Evolutionary conservation across 2,888 invertebrate species (phyloP).

Genomic region (Rhagonycha fulva): DNA sequence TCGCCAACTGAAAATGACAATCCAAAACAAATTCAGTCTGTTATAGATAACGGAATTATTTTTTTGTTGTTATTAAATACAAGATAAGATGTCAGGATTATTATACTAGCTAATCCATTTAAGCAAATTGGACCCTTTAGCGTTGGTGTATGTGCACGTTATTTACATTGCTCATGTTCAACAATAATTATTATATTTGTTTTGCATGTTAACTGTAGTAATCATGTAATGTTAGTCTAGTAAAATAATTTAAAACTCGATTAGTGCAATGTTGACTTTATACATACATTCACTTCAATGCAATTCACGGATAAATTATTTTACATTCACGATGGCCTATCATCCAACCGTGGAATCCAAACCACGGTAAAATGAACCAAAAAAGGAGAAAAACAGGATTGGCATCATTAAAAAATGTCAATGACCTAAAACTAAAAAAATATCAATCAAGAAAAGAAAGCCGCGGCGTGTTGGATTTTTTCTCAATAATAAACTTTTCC

Average conservation of each 20-base stretch:
- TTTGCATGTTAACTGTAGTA: neutral
- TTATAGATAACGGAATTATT: neutral
- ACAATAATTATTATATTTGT: neutral
- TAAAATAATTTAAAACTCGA: neutral
- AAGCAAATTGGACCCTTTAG: neutral
- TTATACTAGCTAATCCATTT: neutral
- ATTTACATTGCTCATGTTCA: neutral
- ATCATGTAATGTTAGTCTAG: neutral
- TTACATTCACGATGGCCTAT: too few relatives aligned
- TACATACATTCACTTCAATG: neutral
- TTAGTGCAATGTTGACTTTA: neutral
- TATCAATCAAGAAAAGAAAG: neutral
- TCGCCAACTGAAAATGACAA: neutral
- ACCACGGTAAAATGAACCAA: neutral
- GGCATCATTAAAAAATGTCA: neutral
- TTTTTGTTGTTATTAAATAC: neutral
- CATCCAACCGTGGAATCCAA: too few relatives aligned
- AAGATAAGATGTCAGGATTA: neutral
- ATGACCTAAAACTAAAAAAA: neutral
- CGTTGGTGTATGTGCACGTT: neutral
- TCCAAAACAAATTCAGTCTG: neutral
- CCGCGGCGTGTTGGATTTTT: neutral
- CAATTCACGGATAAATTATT: neutral
- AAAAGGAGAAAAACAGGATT: neutral
- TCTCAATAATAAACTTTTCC: neutral